Conservation (phyloP, 2,113 vertebrate genomes). For the Heterochromis multidens region DNA sequence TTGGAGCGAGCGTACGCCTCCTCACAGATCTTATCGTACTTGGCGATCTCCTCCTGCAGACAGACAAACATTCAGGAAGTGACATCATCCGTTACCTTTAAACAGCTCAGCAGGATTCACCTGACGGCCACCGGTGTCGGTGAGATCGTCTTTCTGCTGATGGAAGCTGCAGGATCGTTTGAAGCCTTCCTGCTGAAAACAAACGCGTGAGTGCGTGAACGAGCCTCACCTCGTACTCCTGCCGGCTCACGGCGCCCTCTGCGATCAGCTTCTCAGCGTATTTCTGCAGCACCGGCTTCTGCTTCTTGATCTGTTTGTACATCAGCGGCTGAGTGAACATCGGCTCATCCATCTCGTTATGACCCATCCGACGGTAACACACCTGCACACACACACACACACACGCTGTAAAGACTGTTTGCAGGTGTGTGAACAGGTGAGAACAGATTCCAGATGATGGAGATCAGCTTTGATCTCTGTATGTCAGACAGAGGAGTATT, state of each 20-base stretch:
- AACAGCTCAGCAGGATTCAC: neutral
- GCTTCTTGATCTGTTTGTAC: conserved; percentile 99
- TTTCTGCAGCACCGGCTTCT: conserved; percentile 93
- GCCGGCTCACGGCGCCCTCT: conserved; percentile 88
- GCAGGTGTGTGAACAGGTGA: neutral
- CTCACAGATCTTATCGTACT: conserved; percentile 97
- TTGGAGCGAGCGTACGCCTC: conserved; percentile 91
- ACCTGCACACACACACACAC: conserved; percentile 70
- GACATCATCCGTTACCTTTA: accelerated
- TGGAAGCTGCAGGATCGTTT: no score
- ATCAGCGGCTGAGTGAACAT: conserved; percentile 99
- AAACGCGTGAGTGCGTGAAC: neutral
- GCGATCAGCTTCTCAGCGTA: conserved; percentile 91
- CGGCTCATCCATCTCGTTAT: conserved; percentile 98
- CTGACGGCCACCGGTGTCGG: no score
- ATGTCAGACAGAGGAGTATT: neutral
- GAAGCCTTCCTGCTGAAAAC: no score
- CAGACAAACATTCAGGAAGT: neutral
- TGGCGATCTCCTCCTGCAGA: conserved; percentile 92
- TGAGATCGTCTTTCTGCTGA: no score
- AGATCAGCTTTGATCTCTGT: neutral
- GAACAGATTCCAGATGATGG: neutral
- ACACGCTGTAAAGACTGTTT: neutral
- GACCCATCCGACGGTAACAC: conserved; percentile 90
- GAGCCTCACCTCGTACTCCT: conserved; percentile 88